A percentile compares a stretch with the other conserved stretches of the same genome.
Evolutionary conservation across 1,140 invertebrate species (phyloP).

Genomic region (Ceratosolen solmsi): DNA sequence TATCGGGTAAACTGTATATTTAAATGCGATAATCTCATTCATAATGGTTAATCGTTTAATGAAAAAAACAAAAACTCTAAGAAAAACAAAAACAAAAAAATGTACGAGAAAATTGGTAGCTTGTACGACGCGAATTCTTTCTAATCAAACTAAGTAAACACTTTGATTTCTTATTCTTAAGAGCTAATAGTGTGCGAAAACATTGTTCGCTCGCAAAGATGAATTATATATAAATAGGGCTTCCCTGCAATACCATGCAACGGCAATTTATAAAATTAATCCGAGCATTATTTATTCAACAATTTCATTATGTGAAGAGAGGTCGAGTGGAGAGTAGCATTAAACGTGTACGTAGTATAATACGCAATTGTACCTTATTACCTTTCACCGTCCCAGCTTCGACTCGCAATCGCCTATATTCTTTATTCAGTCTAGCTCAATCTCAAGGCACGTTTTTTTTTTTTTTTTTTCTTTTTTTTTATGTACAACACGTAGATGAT

Average conservation of each 20-base stretch:
- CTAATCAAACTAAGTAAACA: too few relatives aligned
- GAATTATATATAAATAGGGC: neutral
- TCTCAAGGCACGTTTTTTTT: neutral
- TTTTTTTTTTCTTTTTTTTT: too few relatives aligned
- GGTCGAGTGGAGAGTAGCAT: neutral
- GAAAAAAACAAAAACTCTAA: too few relatives aligned
- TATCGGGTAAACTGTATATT: too few relatives aligned
- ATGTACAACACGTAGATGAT: too few relatives aligned
- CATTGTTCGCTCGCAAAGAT: neutral
- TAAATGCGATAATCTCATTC: too few relatives aligned
- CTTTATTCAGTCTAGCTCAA: conserved; percentile 19
- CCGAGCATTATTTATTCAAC: conserved; percentile 1
- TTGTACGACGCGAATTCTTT: too few relatives aligned
- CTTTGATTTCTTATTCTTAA: neutral
- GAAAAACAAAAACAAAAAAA: too few relatives aligned
- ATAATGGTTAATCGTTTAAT: too few relatives aligned
- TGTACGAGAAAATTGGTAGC: too few relatives aligned
- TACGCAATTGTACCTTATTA: neutral
- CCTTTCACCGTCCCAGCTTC: neutral
- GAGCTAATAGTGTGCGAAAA: neutral
- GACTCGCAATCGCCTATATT: conserved; percentile 8
- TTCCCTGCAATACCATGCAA: neutral
- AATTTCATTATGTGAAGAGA: neutral
- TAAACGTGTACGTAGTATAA: neutral
- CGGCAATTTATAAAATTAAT: neutral